Conservation (phyloP, 2,888 invertebrate species). For the Cryptocheilus praepositus region DNA sequence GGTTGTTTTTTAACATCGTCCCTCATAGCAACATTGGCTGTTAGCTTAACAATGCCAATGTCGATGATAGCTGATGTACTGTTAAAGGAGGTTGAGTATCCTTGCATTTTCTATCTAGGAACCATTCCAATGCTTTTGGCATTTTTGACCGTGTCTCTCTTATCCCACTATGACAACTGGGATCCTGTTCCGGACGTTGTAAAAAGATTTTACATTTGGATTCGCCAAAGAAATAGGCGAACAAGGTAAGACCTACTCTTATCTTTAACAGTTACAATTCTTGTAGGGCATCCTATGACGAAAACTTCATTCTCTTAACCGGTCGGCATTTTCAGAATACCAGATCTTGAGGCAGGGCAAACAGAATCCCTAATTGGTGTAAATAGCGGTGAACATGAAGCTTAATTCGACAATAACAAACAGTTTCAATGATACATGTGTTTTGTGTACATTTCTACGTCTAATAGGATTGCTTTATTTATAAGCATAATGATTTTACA, state of each 20-base stretch:
- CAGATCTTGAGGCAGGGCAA: slow-evolving; percentile 82
- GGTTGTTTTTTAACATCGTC: slow-evolving; percentile 96
- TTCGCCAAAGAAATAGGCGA: slow-evolving; percentile 75
- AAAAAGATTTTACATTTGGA: slow-evolving; percentile 76
- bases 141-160: slow-evolving; percentile 82
- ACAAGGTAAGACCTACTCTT: slow-evolving; percentile 71
- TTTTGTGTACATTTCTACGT: slow-evolving; percentile 49
- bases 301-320: neutral
- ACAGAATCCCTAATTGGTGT: slow-evolving; percentile 82
- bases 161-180: slow-evolving; percentile 88
- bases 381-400: slow-evolving; percentile 78
- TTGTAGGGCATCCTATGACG: neutral
- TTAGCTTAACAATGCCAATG: slow-evolving; percentile 92
- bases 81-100: slow-evolving; percentile 82
- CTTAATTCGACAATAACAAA: slow-evolving; percentile 73
- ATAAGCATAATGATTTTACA: slow-evolving; percentile 34
- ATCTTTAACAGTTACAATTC: neutral
- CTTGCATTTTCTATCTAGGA: slow-evolving; percentile 85
- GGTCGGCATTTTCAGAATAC: slow-evolving; percentile 75
- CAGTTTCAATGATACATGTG: slow-evolving; percentile 32
- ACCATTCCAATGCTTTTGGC: slow-evolving; percentile 86
- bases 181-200: slow-evolving; percentile 83
- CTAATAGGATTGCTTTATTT: slow-evolving; percentile 39
- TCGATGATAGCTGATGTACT: slow-evolving; percentile 90
- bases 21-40: slow-evolving; percentile 89